phyloP scores from a whole-genome alignment of 2,797 vertebrate species.

The Salarias fasciatus region DNA sequence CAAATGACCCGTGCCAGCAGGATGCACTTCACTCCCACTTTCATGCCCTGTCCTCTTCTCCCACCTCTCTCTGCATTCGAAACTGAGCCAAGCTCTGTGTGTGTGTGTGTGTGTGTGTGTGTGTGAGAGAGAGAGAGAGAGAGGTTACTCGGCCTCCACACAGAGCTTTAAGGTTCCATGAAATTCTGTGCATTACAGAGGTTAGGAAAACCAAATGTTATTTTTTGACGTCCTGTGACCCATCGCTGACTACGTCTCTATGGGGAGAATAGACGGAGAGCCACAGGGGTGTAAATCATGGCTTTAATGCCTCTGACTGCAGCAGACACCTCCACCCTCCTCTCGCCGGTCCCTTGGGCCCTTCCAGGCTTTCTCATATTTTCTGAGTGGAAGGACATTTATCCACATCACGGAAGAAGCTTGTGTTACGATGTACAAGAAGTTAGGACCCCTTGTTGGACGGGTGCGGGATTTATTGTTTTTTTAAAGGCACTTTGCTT shows the following conservation, averaged over 20 bases:
- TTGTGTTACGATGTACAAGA: conserved; percentile 45
- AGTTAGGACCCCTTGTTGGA: conserved; percentile 24
- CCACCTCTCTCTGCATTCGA: conserved; percentile 37
- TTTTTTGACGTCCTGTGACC: conserved; percentile 81
- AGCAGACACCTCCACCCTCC: conserved; percentile 72
- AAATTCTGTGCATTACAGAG: conserved; percentile 74
- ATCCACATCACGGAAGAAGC: conserved; percentile 57
- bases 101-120: conserved; percentile 15
- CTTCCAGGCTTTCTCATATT: conserved; percentile 61
- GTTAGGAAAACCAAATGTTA: conserved; percentile 84
- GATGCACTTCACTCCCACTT: conserved; percentile 44
- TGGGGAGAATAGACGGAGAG: conserved; percentile 73
- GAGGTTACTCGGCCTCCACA: conserved; percentile 58
- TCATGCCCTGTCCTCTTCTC: conserved; percentile 36
- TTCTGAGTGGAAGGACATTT: conserved; percentile 58
- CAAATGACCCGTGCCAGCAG: conserved; percentile 58
- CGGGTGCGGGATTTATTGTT: conserved; percentile 12
- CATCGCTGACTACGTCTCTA: conserved; percentile 69
- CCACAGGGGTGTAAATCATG: conserved; percentile 82
- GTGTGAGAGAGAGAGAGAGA: conserved; percentile 19
- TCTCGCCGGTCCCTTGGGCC: conserved; percentile 45
- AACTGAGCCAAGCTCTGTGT: conserved; percentile 24
- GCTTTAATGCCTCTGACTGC: conserved; percentile 80
- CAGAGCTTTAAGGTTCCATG: conserved; percentile 75
- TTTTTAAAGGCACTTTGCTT: conserved; percentile 34